These are phyloP conservation scores for Odontocolon sp. DNA, from an alignment of 2,888 invertebrate genomes.

Conservation along the genomic window DNA sequence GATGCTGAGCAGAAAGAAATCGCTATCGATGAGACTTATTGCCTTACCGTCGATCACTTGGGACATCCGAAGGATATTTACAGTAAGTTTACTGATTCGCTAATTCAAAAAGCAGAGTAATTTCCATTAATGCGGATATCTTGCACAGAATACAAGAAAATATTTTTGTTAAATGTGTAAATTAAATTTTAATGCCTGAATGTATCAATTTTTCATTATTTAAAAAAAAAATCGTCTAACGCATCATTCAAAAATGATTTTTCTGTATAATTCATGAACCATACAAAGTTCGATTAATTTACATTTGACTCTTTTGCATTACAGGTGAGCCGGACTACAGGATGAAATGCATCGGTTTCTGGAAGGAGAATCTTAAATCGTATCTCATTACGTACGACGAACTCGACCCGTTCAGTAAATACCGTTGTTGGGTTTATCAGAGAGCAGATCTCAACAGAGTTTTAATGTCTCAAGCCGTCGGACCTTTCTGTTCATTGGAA, in stretches of 20 bases:
- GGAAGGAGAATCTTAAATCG: slow-evolving; percentile 98
- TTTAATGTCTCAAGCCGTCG: slow-evolving; percentile 92
- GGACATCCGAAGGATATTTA: slow-evolving; percentile 98
- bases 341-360: slow-evolving; percentile 98
- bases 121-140: no score
- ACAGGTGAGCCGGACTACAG: slow-evolving; percentile 95
- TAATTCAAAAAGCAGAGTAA: no score
- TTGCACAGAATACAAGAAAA: no score
- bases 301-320: background rate
- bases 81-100: slow-evolving; percentile 84
- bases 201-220: no score
- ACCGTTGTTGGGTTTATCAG: slow-evolving; percentile 99
- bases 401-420: slow-evolving; percentile 96
- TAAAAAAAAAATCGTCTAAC: no score
- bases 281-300: no score
- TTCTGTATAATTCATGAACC: no score
- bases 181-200: no score
- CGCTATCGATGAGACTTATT: slow-evolving; percentile 96
- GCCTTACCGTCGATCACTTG: slow-evolving; percentile 96
- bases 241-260: no score
- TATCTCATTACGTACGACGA: slow-evolving; percentile 98
- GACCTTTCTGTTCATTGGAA: slow-evolving; percentile 93
- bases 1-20: slow-evolving; percentile 97
- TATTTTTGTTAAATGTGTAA: no score
- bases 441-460: slow-evolving; percentile 95